Conservation (phyloP, 2,113 vertebrate genomes). For the Cyprinodon tularosa region DNA sequence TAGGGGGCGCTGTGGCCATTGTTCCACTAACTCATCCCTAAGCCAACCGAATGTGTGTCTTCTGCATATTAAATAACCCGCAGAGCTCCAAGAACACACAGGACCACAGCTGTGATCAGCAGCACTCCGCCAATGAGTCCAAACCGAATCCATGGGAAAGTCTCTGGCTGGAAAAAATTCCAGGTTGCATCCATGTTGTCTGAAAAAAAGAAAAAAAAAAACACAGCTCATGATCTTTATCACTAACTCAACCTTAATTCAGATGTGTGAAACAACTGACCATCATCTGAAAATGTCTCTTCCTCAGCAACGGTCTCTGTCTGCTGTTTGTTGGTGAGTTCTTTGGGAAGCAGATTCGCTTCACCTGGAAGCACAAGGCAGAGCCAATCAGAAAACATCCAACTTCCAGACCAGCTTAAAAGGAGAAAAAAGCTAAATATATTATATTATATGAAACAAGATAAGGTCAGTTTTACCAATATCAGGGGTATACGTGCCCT, state of each 20-base stretch:
- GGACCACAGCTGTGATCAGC: constrained; percentile 30
- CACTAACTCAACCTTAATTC: background rate
- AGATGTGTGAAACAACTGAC: constrained; percentile 1
- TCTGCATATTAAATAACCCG: background rate
- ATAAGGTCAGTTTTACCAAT: too few relatives aligned
- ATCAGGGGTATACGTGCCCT: too few relatives aligned
- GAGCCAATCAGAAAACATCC: background rate
- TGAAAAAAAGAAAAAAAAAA: background rate
- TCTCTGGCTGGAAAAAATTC: background rate
- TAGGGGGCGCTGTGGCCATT: background rate
- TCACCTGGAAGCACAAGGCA: background rate
- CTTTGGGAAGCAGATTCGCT: background rate
- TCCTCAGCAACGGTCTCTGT: constrained; percentile 9
- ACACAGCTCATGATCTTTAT: background rate
- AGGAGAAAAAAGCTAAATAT: background rate
- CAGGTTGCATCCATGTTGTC: background rate
- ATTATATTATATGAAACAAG: too few relatives aligned
- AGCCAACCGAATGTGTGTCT: background rate
- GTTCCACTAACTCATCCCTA: background rate
- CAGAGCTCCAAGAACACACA: constrained; percentile 36
- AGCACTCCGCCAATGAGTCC: constrained; percentile 53
- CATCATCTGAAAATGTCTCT: background rate
- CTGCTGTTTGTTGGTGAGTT: background rate
- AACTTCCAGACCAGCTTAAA: background rate
- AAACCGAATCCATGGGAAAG: constrained; percentile 50